Evolutionary conservation across 2,797 vertebrate species (phyloP), one percentile per base, ranked within the genome.

Genomic region (Nyctalus aviator): DNA sequence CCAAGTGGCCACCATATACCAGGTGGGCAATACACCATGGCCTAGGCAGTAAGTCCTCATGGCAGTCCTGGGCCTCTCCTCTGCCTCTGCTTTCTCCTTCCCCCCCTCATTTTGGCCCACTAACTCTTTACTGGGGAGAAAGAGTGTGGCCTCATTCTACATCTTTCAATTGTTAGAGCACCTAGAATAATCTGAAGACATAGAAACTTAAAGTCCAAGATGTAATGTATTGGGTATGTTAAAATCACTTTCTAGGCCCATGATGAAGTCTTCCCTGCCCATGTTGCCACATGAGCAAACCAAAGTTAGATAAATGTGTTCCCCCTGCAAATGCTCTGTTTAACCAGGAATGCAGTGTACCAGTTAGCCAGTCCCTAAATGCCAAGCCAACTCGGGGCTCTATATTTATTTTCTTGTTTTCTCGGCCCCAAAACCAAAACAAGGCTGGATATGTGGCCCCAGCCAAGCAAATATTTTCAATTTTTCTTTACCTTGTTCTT

Each of bases 401-500:
- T 68, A 6, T 41, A 20, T 10, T 68, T 66, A 57, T 27, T 73
- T 68, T 5, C 50, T 68, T 57, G 48, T 75, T 81, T 81, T 48
- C 46, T 73, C 30, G 37, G 18, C n/a, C 6, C 73, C 72, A 86
- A 71, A 18, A 32, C 20, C 23, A 8, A 55, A 90, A 46, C 68
- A 73, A 27, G 35, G 35, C 35, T 85, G 30, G 48, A 44, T 23
- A 8, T 46, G 23, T 37, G 35, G 27, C 21, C 48, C 46, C 17
- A 35, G 48, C 23, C 55, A 90, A 79, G 21, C 30, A 72, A 66
- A 18, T 55, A n/a, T 78, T 46, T 55, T 44, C 25, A 50, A 10
- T 35, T 79, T 93, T 59, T 73, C n/a, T 71, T 25, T 84, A 46
- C 18, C 48, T 93, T 75, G 18, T 46, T 85, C 35, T 72, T 90